Evolutionary conservation across 2,113 vertebrate species (phyloP).

Genomic region (Lepus europaeus): DNA sequence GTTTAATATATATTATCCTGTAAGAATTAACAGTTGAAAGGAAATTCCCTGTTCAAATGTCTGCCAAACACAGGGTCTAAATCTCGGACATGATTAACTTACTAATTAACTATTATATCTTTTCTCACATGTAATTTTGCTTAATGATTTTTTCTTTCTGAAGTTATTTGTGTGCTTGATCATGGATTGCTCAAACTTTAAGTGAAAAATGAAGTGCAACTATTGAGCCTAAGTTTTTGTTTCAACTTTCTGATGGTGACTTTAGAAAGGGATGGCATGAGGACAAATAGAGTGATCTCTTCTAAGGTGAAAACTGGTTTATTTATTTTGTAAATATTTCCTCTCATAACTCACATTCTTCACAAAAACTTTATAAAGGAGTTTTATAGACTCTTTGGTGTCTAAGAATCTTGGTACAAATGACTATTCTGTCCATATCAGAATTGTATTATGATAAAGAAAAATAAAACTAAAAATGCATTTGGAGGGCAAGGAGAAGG

Average conservation of each 20-base stretch:
- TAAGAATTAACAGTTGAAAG: slow-evolving; percentile 77
- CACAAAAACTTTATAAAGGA: background rate
- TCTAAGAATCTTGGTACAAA: slow-evolving; percentile 32
- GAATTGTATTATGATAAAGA: background rate
- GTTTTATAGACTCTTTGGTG: background rate
- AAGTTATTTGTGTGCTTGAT: slow-evolving; percentile 49
- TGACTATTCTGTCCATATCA: background rate
- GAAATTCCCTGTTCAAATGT: slow-evolving; percentile 80
- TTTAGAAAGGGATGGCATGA: background rate
- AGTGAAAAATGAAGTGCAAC: slow-evolving; percentile 32
- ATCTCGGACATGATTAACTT: slow-evolving; percentile 73
- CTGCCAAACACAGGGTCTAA: slow-evolving; percentile 71
- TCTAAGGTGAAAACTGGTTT: background rate
- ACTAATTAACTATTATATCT: slow-evolving; percentile 77
- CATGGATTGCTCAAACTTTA: slow-evolving; percentile 45
- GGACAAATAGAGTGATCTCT: background rate
- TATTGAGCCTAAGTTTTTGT: background rate
- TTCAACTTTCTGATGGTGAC: background rate
- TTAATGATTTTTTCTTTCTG: slow-evolving; percentile 66
- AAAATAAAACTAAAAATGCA: slow-evolving; percentile 20
- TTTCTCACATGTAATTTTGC: slow-evolving; percentile 68
- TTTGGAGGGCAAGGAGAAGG: background rate
- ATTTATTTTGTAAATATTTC: background rate
- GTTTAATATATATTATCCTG: slow-evolving; percentile 85
- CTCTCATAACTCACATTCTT: background rate